Base-by-base conservation (phyloP, 2,113 vertebrate species). In the Furnarius figulus region DNA sequence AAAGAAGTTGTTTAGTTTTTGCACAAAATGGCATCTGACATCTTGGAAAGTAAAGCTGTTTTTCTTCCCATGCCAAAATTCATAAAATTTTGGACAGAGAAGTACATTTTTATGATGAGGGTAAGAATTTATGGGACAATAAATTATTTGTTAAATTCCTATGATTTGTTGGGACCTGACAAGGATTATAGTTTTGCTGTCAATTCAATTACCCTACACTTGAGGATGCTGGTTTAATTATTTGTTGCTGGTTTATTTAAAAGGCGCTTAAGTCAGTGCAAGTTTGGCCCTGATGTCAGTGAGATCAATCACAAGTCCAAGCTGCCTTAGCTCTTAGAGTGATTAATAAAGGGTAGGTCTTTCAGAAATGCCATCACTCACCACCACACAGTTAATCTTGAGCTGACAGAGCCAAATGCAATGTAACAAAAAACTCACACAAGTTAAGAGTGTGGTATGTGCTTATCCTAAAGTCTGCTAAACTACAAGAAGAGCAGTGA, bases 191-290 rank as follows among this genome's bases (percentile, higher is more conserved):
- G 58, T 89, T 79, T 89, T 87, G 67, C 40, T 94, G 80, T 91
- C 74, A 83, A 62, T 93, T 95, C 75, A 74, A 91, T 96, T 90
- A 83, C 33, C 6, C 24, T 46, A 53, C 39, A 65, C 21, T 83
- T 53, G 50, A 74, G 52, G 50, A 90, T 95, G 71, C 62, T 93
- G 33, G 59, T 79, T 91, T 95, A 95, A 92, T 87, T 94, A 93
- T 82, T 95, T 91, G 80, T 89, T 94, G 73, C 46, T 87, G 71
- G 40, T 77, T 91, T 85, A 91, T 90, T 83, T 62, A 80, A 87
- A 90, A 94, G 55, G 74, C 1, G 3, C 55, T 83, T 94, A 95
- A 96, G 55, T 66, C 85, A 67, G 78, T 89, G 74, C 59, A 83
- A 71, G 46, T 91, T 94, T 90, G 91, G 50, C 46, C 72, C 55